Conservation (phyloP, 2,113 vertebrate genomes). For the Cryptotis parvus region DNA sequence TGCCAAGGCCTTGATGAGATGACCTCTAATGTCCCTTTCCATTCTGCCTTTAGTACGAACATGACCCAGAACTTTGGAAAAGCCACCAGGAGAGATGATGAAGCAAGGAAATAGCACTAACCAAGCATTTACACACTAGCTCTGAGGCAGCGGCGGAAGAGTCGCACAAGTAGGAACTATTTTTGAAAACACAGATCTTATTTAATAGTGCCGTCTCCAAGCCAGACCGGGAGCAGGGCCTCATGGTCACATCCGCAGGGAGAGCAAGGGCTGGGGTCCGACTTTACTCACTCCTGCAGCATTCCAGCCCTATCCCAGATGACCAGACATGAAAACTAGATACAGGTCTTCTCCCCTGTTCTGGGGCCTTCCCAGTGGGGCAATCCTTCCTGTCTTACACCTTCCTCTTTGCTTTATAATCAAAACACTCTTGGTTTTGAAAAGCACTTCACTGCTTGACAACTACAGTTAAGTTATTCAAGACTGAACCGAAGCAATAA, state of each 20-base stretch:
- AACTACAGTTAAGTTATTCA: conserved; percentile 46
- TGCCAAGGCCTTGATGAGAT: neutral
- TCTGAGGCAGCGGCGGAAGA: neutral
- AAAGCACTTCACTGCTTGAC: conserved; percentile 48
- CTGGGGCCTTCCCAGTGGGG: neutral
- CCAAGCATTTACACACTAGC: neutral
- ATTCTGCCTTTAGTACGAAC: conserved; percentile 6
- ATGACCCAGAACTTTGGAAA: conserved; percentile 35
- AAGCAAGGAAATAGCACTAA: neutral
- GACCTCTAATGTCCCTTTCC: conserved; percentile 28
- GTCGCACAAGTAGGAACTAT: neutral
- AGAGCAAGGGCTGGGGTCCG: neutral
- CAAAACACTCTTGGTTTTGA: conserved; percentile 44
- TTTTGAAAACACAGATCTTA: conserved; percentile 47
- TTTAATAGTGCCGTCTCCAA: conserved; percentile 35
- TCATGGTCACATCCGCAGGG: neutral
- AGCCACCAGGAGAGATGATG: conserved; percentile 26
- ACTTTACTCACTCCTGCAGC: neutral
- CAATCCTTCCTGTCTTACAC: neutral
- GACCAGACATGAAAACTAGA: neutral
- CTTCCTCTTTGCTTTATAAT: conserved; percentile 20
- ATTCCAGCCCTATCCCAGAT: neutral
- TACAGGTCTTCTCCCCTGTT: neutral
- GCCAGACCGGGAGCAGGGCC: neutral
- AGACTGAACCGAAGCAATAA: no score